Evolutionary conservation across 2,113 vertebrate genomes (phyloP), one percentile per base, ranked within the genome.

Genomic region (Platycercus adscitus): DNA sequence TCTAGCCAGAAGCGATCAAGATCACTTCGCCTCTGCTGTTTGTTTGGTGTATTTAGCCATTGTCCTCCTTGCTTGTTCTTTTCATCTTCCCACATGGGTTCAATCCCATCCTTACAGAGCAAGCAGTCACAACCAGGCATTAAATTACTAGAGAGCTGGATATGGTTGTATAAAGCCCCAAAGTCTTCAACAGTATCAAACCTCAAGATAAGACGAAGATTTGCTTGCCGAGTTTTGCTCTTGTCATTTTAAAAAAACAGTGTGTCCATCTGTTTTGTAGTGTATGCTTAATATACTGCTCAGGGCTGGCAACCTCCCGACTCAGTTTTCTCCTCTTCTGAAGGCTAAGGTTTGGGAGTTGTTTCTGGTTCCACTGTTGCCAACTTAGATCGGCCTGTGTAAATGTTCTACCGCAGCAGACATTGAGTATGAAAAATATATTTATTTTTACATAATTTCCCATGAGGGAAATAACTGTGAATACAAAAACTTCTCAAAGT

Each of bases 211-310:
- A 99, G 98, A 86, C 99, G 99, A 92, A 99, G 99, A 96, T 99
- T 99, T 84, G 99, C 99, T 97, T 99, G 99, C 99, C 99, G 99
- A 68, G 99, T 99, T 99, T 99, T 99, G 97, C 99, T 99, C 98
- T 99, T 99, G 97, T 99, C 99, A 97, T 99, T 99, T 99, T 99
- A 98, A 99, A 99, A 98, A 99, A 99, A 99, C 99, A 99, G 92
- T 99, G 99, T 56, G 99, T 99, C 99, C 99, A 99, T 96, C 99
- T 99, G 98, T 99, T 99, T 88, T 99, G 99, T 96, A 99, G 97
- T 41, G 99, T 99, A 91, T 99, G 99, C 94, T 99, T 99, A 96
- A 99, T 98, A 96, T 99, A 99, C 47, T 98, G 97, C 96, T 99
- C 99, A 88, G 99, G 98, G 95, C 94, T 99, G 88, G 98, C 98